Conservation (phyloP, 2,113 vertebrate genomes). For the Pongo abelii region DNA sequence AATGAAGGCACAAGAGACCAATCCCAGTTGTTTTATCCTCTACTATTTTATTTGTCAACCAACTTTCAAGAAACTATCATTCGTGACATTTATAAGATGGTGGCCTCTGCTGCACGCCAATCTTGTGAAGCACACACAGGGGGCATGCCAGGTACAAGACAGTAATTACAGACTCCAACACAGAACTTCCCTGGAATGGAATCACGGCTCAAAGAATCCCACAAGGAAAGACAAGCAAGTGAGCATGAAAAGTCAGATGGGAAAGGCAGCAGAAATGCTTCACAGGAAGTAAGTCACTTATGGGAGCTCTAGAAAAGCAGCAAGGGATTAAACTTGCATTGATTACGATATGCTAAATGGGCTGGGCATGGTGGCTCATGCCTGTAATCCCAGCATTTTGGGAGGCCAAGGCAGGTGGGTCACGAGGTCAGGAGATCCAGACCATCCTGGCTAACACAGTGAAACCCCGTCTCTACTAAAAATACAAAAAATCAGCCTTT, state of each 20-base stretch:
- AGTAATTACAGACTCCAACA: neutral
- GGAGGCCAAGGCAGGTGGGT: too few relatives aligned
- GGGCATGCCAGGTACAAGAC: neutral
- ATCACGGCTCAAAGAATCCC: neutral
- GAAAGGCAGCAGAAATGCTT: neutral
- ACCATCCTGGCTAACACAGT: too few relatives aligned
- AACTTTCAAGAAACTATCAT: neutral
- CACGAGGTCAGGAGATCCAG: too few relatives aligned
- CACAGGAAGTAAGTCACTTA: neutral
- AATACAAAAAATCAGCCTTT: neutral
- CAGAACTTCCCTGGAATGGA: neutral
- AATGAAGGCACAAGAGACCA: neutral
- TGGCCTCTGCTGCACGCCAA: neutral
- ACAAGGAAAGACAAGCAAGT: neutral
- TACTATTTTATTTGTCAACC: neutral
- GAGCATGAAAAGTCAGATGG: neutral
- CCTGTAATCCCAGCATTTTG: too few relatives aligned
- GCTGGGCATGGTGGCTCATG: too few relatives aligned
- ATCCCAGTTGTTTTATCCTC: too few relatives aligned
- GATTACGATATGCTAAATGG: neutral
- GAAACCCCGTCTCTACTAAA: too few relatives aligned
- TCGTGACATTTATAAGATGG: neutral
- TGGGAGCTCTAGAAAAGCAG: neutral
- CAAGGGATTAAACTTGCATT: neutral
- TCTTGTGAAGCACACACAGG: neutral